Base-by-base conservation (phyloP, 2,797 vertebrate genomes). In the Coracias cyanogaster region DNA sequence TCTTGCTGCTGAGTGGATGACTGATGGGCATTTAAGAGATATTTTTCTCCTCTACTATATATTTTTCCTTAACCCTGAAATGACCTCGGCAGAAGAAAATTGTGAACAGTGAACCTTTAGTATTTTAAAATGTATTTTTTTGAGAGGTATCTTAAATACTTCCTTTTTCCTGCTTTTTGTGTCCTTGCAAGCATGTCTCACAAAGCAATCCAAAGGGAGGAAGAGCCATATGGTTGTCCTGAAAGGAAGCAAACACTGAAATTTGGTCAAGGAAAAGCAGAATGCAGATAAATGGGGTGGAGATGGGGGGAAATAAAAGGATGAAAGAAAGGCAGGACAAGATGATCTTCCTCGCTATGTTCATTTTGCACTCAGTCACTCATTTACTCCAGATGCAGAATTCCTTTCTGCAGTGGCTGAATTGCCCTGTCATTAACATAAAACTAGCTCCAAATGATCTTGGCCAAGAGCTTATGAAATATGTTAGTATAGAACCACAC, bases 391-490 rank as follows among this genome's bases (percentile, higher is more conserved):
- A 83, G 90, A 81, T 81, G 89, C 37, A 17, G 41, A 82, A 88
- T 89, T 94, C 31, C 61, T 78, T 94, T 94, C 67, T 94, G 39
- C 57, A 78, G 45, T 45, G 49, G 72, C 37, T 70, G 55, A 77
- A 60, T 89, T 94, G 52, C 65, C 52, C 37, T 89, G 48, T 91
- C 78, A 67, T 96, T 94, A 96, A 78, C 79, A 71, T 84, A 80
- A 96, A 90, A 83, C 79, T 90, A 90, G 26, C 70, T 86, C 35
- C 33, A 86, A 95, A 73, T 87, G 9, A 54, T 87, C 84, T 73
- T 82, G 57, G 60, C 64, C n/a, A 67, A 80, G 64, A 91, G 45
- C 67, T 89, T 80, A n/a, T 94, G 86, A 92, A 89, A 91, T 88
- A 73, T 20, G 45, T 85, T 67, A 12, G 18, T 73, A 29, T 46